Conservation (phyloP, 2,113 vertebrate genomes). For the Otus sunia region DNA sequence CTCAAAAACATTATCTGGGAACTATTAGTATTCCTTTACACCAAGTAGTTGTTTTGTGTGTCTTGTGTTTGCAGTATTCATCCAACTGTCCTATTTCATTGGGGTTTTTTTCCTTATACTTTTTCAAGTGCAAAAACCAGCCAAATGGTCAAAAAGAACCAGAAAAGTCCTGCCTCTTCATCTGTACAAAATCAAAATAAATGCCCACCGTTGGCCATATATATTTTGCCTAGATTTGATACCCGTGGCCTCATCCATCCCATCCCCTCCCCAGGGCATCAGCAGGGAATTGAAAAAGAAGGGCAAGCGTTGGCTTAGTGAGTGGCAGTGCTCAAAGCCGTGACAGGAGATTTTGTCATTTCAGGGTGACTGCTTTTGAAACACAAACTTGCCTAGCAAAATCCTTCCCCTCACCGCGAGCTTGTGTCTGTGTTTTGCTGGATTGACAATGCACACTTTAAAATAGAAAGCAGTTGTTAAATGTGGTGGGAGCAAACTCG, state of each 20-base stretch:
- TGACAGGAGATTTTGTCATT: background rate
- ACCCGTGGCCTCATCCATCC: background rate
- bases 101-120: background rate
- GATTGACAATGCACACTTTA: fast-evolving
- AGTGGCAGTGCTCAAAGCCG: background rate
- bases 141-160: background rate
- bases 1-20: background rate
- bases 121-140: background rate
- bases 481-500: fast-evolving
- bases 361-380: background rate
- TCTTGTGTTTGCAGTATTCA: background rate
- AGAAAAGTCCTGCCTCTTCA: background rate
- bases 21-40: constrained; percentile 6
- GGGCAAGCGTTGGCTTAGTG: fast-evolving
- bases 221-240: background rate
- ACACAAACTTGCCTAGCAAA: background rate
- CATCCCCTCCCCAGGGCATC: background rate
- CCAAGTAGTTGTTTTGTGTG: background rate
- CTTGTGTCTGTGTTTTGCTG: background rate
- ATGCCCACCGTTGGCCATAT: background rate
- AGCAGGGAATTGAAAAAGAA: background rate
- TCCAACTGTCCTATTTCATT: background rate
- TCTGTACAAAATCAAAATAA: background rate
- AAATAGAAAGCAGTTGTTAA: background rate
- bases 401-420: background rate